Evolutionary conservation across 2,888 invertebrate species (phyloP), one percentile per base, ranked within the genome.

Genomic region (Parnassius apollo): DNA sequence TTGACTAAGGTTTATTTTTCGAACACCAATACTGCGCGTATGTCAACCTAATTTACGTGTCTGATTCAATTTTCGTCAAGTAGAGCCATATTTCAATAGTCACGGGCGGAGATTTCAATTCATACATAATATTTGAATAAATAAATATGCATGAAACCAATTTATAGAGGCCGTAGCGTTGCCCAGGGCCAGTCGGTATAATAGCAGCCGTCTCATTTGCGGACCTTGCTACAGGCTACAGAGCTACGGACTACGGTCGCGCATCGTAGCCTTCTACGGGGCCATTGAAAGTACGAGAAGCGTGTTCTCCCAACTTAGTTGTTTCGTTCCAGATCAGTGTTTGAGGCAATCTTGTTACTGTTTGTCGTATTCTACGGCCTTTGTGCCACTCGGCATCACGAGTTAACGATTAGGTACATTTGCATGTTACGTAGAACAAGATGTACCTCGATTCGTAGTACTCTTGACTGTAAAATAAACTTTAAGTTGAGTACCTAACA

Each of bases 141-240:
- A 91, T 91, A 91, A 91, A 91, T 91, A 91, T 91, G 91, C 91
- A 91, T 91, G 90, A 85, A 89, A 89, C 83, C 90, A 91, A 91
- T 91, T 91, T 91, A 89, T 90, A 88, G 86, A 85, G 89, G 84
- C 82, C 78, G 81, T 70, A 70, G 70, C 71, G 66, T 59, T 58
- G 69, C 69, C 62, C 18, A 76, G 76, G 78, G 79, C 75, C 74
- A 79, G 80, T 77, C 78, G 75, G 49, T 13, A 84, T 86, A 85
- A 86, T 87, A 86, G 86, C 85, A 81, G 82, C 76, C 78, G 75
- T 82, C 86, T 88, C 91, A 90, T 90, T 90, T 89, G 85, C 78
- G 80, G 78, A 78, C 77, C 76, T 75, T 75, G 77, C 81, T 82
- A 75, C 75, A 72, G 66, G 76, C 74, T 78, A 76, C 18, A 72